Conservation (phyloP, 2,797 vertebrate genomes). For the Podargus strigoides region DNA sequence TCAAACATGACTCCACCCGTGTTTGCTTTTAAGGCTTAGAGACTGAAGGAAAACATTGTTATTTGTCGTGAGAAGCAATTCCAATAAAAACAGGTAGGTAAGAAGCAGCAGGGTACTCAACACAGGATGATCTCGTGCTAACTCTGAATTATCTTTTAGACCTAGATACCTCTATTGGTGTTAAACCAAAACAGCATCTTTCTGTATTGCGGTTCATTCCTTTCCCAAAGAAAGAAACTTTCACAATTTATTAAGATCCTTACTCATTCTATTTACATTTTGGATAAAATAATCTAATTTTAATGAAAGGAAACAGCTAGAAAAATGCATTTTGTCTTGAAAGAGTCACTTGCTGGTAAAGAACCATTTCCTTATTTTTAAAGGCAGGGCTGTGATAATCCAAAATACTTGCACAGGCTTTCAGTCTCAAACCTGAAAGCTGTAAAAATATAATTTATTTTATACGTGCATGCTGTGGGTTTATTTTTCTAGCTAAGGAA, state of each 20-base stretch:
- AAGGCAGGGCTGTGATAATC: background rate
- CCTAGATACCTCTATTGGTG: background rate
- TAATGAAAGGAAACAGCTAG: slow-evolving; percentile 3
- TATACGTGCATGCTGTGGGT: slow-evolving; percentile 16
- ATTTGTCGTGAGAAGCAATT: background rate
- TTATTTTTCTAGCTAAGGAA: slow-evolving; percentile 46
- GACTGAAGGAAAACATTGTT: background rate
- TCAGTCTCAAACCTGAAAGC: slow-evolving; percentile 1
- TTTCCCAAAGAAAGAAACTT: background rate
- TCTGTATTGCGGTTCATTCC: background rate
- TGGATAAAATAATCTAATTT: background rate
- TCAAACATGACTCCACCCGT: background rate
- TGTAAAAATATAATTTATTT: slow-evolving; percentile 51
- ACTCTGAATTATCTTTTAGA: background rate
- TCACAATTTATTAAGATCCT: background rate
- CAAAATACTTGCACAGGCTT: background rate
- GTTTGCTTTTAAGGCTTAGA: background rate
- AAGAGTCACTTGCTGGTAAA: background rate
- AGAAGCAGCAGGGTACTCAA: background rate
- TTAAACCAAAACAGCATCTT: background rate
- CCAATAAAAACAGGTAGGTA: background rate
- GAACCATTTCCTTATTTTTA: background rate
- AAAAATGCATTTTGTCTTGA: slow-evolving; percentile 6
- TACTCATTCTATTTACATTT: background rate
- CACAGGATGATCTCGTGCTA: background rate